A percentile compares a stretch with the other conserved stretches of the same genome.
Evolutionary conservation across 2,888 invertebrate species (phyloP).

Genomic region (Prosopocoilus inquinatus): DNA sequence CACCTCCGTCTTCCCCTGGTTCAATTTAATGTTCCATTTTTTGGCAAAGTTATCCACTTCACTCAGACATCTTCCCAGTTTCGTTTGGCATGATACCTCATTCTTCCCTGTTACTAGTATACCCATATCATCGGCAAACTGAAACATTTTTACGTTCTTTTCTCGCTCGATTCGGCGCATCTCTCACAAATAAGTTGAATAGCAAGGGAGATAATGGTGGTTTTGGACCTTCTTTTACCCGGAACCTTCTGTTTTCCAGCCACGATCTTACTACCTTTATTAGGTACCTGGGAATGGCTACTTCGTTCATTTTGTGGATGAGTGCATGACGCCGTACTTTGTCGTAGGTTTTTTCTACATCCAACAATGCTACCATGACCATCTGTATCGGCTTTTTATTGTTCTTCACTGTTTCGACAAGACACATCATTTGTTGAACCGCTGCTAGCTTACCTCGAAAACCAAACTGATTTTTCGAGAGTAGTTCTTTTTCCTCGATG

Average conservation of each 20-base stretch:
- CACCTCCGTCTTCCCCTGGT: neutral
- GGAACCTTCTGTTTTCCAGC: neutral
- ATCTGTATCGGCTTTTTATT: neutral
- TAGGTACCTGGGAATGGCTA: neutral
- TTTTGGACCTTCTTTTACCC: no score
- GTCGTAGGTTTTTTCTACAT: constrained; percentile 1
- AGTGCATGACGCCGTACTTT: neutral
- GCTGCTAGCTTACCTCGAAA: constrained; percentile 28
- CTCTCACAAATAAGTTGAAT: neutral
- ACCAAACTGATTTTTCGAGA: constrained; percentile 29
- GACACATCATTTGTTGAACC: neutral
- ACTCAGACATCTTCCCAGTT: neutral
- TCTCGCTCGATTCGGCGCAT: neutral
- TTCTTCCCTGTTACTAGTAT: neutral
- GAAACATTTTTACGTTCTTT: neutral
- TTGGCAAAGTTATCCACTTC: neutral
- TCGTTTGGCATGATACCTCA: neutral
- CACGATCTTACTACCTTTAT: neutral
- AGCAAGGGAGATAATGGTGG: neutral
- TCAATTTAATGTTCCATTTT: neutral
- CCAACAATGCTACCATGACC: neutral
- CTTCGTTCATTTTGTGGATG: neutral
- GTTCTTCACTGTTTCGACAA: neutral
- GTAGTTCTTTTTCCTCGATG: constrained; percentile 7
- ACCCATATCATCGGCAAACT: neutral